phyloP scores from a whole-genome alignment of 1,140 invertebrate species.

The Plectrocnemia conspersa region DNA sequence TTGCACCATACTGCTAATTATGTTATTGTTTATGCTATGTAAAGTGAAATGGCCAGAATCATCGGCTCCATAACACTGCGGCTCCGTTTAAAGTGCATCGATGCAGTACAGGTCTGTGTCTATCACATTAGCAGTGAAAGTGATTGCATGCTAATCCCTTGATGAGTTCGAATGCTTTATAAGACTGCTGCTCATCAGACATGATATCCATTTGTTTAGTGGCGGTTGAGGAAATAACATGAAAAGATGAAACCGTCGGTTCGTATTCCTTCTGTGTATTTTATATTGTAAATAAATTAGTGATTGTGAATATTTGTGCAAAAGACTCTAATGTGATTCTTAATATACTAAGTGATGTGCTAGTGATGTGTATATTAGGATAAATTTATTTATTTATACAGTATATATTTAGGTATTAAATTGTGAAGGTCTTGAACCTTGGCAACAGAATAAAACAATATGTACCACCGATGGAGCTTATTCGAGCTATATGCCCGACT shows the following conservation, averaged over 20 bases:
- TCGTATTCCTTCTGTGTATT: slow-evolving; percentile 10
- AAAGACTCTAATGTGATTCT: no score
- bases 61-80: neutral
- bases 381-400: no score
- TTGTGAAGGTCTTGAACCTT: neutral
- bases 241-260: slow-evolving; percentile 20
- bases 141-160: slow-evolving; percentile 13
- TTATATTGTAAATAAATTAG: no score
- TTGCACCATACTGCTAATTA: neutral
- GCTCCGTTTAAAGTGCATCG: slow-evolving; percentile 6
- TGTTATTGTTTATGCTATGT: slow-evolving; percentile 10
- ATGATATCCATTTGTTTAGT: slow-evolving; percentile 22
- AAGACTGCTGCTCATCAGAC: slow-evolving; percentile 14
- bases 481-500: no score
- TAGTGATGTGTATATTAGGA: no score
- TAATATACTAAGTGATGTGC: no score
- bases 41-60: slow-evolving; percentile 16
- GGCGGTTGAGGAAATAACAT: slow-evolving; percentile 15
- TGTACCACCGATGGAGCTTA: no score
- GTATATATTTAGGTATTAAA: neutral
- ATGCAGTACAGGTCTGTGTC: slow-evolving; percentile 10
- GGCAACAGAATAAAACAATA: no score
- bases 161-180: slow-evolving; percentile 19
- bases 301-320: no score
- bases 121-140: slow-evolving; percentile 24